A percentile compares a stretch with the other conserved stretches of the same genome.
Evolutionary conservation across 2,888 invertebrate species (phyloP).

Genomic region (Agrotis puta): DNA sequence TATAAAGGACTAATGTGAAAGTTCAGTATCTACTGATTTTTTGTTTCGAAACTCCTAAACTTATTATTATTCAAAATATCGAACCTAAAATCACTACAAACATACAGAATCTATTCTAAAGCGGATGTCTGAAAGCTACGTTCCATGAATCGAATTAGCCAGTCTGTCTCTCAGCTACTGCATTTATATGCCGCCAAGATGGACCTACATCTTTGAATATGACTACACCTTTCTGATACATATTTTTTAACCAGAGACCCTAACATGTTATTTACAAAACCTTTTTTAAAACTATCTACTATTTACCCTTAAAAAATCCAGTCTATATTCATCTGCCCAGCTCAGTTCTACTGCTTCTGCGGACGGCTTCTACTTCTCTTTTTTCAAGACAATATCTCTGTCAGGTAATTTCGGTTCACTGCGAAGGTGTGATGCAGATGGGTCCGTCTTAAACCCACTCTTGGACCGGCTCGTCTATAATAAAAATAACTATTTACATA

Average conservation of each 20-base stretch:
- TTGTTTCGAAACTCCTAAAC: too few species aligned
- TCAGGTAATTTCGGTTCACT: conserved; percentile 15
- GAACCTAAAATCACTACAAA: not conserved
- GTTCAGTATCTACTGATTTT: too few species aligned
- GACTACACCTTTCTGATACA: too few species aligned
- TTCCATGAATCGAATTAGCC: too few species aligned
- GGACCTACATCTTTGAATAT: too few species aligned
- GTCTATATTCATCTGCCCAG: not conserved
- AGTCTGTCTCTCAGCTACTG: too few species aligned
- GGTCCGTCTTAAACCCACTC: not conserved
- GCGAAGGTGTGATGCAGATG: not conserved
- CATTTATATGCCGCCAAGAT: too few species aligned
- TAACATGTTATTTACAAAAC: not conserved
- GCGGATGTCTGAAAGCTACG: too few species aligned
- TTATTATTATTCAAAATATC: not conserved
- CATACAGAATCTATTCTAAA: too few species aligned
- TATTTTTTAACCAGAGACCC: too few species aligned
- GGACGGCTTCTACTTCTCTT: conserved; percentile 6
- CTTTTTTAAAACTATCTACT: not conserved
- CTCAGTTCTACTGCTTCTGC: not conserved
- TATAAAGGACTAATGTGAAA: too few species aligned
- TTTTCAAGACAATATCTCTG: conserved; percentile 3
- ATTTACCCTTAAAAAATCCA: not conserved
- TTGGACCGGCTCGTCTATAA: conserved; percentile 3
- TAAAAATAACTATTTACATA: conserved; percentile 9